These are phyloP conservation scores for Epirrita christyi DNA, from an alignment of 2,888 invertebrate genomes.

Conservation along the genomic window DNA sequence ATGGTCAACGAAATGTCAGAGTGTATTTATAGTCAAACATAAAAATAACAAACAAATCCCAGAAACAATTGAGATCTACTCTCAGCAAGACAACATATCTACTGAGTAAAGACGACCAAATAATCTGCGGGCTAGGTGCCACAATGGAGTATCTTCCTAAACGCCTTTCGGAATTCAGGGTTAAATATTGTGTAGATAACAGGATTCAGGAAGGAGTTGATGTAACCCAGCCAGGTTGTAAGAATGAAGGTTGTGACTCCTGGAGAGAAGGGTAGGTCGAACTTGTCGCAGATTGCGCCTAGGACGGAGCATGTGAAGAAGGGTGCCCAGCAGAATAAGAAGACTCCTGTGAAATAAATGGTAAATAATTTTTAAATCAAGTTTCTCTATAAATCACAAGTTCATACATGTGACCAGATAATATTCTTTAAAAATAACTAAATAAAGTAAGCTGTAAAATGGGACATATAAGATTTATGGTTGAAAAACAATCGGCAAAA, in stretches of 20 bases:
- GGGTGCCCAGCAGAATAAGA: constrained; percentile 99
- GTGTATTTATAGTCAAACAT: too few relatives aligned
- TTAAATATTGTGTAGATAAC: constrained; percentile 98
- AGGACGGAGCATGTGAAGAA: constrained; percentile 99
- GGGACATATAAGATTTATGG: too few relatives aligned
- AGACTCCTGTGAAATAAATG: constrained; percentile 90
- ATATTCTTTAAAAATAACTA: too few relatives aligned
- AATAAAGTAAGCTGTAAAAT: too few relatives aligned
- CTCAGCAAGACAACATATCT: constrained; percentile 42
- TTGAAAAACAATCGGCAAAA: too few relatives aligned
- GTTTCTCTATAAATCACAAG: too few relatives aligned
- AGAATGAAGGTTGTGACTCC: constrained; percentile 96
- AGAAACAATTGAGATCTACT: constrained; percentile 10
- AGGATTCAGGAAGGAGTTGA: constrained; percentile 97
- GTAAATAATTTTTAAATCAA: background rate
- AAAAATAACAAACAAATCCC: background rate
- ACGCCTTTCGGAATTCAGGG: constrained; percentile 99
- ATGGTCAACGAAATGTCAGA: too few relatives aligned
- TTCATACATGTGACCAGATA: too few relatives aligned
- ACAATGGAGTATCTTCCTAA: constrained; percentile 95
- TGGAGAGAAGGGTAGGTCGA: constrained; percentile 91
- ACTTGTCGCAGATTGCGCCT: constrained; percentile 97
- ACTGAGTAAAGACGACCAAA: constrained; percentile 76
- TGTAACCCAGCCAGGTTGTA: constrained; percentile 99
- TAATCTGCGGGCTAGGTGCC: constrained; percentile 82